phyloP scores from a whole-genome alignment of 2,113 vertebrate genomes.

The Malurus alboscapulatus region DNA sequence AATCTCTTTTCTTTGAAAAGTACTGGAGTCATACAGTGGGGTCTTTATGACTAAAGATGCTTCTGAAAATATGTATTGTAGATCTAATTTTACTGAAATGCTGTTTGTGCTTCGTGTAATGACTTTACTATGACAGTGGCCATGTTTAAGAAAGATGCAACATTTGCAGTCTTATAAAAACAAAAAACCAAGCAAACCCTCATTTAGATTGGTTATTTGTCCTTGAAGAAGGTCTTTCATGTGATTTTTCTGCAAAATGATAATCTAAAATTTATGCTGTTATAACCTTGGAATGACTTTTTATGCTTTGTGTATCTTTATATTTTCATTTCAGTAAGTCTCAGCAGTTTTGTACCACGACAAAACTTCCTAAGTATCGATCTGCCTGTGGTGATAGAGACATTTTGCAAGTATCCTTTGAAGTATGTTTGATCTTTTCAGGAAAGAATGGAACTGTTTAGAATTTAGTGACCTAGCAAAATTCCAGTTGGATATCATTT shows the following conservation, averaged over 20 bases:
- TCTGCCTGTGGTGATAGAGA: slow-evolving; percentile 91
- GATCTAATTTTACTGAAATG: background rate
- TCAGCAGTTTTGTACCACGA: slow-evolving; percentile 94
- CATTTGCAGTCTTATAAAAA: background rate
- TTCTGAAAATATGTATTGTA: background rate
- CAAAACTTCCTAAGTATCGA: slow-evolving; percentile 90
- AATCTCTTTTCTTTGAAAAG: slow-evolving; percentile 7
- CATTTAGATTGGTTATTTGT: background rate
- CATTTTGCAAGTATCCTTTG: slow-evolving; percentile 99
- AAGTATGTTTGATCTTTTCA: slow-evolving; percentile 20
- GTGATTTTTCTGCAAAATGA: background rate
- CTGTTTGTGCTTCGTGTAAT: background rate
- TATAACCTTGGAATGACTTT: background rate
- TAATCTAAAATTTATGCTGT: background rate
- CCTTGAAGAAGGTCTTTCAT: background rate
- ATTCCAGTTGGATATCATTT: slow-evolving; percentile 6
- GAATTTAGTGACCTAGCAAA: background rate
- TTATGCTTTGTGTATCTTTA: background rate
- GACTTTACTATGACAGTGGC: background rate
- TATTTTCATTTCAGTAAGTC: slow-evolving; percentile 82
- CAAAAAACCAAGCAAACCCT: background rate
- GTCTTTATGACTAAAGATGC: background rate
- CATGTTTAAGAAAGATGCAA: background rate
- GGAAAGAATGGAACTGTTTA: background rate
- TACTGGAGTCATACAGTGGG: background rate